Evolutionary conservation across 2,113 vertebrate species (phyloP).

Genomic region (Gadus chalcogrammus): DNA sequence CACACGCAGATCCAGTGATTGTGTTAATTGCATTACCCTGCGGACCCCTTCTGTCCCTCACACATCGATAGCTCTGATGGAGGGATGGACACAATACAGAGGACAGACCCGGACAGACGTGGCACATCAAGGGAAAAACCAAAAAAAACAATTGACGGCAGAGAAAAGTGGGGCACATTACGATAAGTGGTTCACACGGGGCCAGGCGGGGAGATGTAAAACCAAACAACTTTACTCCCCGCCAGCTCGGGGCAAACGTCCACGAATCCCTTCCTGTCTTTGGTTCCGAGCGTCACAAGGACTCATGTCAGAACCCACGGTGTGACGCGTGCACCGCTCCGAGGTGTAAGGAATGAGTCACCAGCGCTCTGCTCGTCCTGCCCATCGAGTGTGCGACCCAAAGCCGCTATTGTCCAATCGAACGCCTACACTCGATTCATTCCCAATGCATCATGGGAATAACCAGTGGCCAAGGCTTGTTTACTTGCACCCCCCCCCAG

Average conservation of each 20-base stretch:
- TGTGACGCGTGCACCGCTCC: no score
- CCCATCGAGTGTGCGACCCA: no score
- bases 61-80: constrained; percentile 57
- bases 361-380: no score
- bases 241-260: background rate
- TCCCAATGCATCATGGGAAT: no score
- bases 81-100: background rate
- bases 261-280: no score
- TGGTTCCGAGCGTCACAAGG: no score
- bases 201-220: background rate
- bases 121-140: constrained; percentile 13
- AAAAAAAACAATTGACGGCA: background rate
- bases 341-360: no score
- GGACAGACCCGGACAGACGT: constrained; percentile 38
- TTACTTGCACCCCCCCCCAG: no score
- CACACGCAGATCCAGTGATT: constrained; percentile 48
- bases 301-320: no score
- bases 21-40: constrained; percentile 62
- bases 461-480: no score
- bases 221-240: background rate
- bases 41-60: constrained; percentile 59
- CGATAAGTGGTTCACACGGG: constrained; percentile 29
- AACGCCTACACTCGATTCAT: no score
- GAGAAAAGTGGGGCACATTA: constrained; percentile 17
- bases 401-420: no score